These are phyloP conservation scores for Sebastes flavidus DNA, from an alignment of 2,797 vertebrate species.

Conservation along the genomic window DNA sequence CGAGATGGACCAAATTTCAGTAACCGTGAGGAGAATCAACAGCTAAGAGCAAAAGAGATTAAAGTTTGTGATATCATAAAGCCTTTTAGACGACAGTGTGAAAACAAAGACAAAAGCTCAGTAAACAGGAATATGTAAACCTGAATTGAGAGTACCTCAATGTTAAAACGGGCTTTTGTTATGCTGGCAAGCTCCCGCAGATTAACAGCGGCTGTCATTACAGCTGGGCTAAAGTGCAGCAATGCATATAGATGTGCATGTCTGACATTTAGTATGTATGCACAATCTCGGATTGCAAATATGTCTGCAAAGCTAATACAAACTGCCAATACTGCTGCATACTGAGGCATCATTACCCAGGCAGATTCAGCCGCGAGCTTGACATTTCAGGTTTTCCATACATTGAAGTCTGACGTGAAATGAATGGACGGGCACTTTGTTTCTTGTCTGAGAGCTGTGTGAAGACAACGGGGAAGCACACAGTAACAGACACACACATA, in stretches of 20 bases:
- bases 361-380: background rate
- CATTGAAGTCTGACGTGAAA: constrained; percentile 2
- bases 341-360: background rate
- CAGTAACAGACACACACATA: background rate
- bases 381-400: constrained; percentile 15
- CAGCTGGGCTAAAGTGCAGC: background rate
- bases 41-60: constrained; percentile 11
- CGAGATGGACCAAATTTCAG: constrained; percentile 4
- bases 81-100: background rate
- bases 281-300: background rate
- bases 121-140: background rate
- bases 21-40: background rate
- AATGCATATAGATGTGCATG: constrained; percentile 26
- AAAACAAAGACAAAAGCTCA: background rate
- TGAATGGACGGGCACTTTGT: background rate
- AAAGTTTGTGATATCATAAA: background rate
- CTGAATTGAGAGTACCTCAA: background rate
- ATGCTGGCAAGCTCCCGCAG: background rate
- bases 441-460: background rate
- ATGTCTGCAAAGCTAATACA: constrained; percentile 6
- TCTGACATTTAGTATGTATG: constrained; percentile 37
- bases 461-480: no score
- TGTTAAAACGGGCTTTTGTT: background rate
- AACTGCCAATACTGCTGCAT: background rate
- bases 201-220: background rate